A percentile compares a stretch with the other conserved stretches of the same genome.
These are phyloP conservation scores for Notocelia uddmanniana DNA, from an alignment of 2,888 invertebrate species.

Conservation along the genomic window DNA sequence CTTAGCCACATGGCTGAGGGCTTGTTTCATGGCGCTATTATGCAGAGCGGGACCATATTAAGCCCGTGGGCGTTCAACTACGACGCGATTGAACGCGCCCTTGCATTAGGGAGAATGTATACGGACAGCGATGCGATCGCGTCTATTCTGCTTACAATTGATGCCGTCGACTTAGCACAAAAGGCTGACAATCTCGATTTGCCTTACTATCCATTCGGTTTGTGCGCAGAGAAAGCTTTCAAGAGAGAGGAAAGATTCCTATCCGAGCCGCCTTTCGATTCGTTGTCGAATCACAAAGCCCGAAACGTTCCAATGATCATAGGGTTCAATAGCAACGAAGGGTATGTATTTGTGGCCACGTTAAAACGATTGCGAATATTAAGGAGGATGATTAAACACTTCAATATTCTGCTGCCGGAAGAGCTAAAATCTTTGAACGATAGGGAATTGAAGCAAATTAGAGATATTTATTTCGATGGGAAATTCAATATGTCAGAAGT, in stretches of 20 bases:
- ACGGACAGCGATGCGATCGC: conserved; percentile 52
- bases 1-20: conserved; percentile 65
- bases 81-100: conserved; percentile 67
- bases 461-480: conserved; percentile 69
- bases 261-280: conserved; percentile 64
- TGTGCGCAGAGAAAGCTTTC: conserved; percentile 68
- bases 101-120: conserved; percentile 53
- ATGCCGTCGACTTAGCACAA: conserved; percentile 58
- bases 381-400: conserved; percentile 55
- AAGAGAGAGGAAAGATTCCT: conserved; percentile 69
- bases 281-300: conserved; percentile 58
- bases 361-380: conserved; percentile 59
- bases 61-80: conserved; percentile 78
- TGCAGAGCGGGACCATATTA: conserved; percentile 75
- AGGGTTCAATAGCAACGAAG: conserved; percentile 75
- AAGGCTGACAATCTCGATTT: conserved; percentile 60
- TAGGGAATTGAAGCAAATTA: conserved; percentile 63
- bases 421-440: conserved; percentile 67
- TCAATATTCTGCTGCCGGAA: conserved; percentile 65
- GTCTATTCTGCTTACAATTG: conserved; percentile 54
- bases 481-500: conserved; percentile 62
- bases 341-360: conserved; percentile 69
- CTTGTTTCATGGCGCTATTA: conserved; percentile 72
- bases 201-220: conserved; percentile 73
- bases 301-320: conserved; percentile 69